These are phyloP conservation scores for Nothura maculosa DNA, from an alignment of 2,797 vertebrate species.

Conservation along the genomic window DNA sequence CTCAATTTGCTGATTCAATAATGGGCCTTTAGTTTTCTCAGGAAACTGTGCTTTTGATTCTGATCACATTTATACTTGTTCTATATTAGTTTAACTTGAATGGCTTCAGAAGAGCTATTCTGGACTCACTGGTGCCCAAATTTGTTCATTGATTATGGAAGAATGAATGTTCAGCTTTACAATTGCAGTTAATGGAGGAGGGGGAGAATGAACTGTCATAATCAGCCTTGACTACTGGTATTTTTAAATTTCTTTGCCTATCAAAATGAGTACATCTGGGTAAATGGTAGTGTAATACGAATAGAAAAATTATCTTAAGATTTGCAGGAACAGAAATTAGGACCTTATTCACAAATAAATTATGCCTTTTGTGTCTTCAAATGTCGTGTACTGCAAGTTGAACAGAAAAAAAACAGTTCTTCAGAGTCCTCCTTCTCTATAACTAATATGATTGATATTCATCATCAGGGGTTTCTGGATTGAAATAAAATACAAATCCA, in stretches of 20 bases:
- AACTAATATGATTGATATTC: conserved; percentile 1
- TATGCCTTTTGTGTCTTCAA: conserved; percentile 34
- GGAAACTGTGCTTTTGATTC: conserved; percentile 18
- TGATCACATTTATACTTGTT: neutral
- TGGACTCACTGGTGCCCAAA: neutral
- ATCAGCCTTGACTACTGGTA: neutral
- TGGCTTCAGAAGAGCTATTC: neutral
- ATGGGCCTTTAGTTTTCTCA: conserved; percentile 8
- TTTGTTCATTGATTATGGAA: conserved; percentile 5
- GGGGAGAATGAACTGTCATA: neutral
- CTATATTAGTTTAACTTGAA: neutral
- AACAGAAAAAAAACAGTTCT: conserved; percentile 5
- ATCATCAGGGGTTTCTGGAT: neutral
- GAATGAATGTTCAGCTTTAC: conserved; percentile 6
- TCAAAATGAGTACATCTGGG: conserved; percentile 5
- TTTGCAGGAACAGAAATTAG: conserved; percentile 25
- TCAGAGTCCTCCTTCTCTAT: neutral
- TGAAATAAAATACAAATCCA: conserved; percentile 14
- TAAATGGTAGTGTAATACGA: neutral
- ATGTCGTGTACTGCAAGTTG: conserved; percentile 6
- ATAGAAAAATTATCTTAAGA: neutral
- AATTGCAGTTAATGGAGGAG: neutral
- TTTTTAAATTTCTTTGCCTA: neutral
- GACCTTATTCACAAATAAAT: conserved; percentile 60
- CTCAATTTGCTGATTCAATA: neutral